Conservation (phyloP, 2,797 vertebrate genomes). For the Peromyscus aztecus region DNA sequence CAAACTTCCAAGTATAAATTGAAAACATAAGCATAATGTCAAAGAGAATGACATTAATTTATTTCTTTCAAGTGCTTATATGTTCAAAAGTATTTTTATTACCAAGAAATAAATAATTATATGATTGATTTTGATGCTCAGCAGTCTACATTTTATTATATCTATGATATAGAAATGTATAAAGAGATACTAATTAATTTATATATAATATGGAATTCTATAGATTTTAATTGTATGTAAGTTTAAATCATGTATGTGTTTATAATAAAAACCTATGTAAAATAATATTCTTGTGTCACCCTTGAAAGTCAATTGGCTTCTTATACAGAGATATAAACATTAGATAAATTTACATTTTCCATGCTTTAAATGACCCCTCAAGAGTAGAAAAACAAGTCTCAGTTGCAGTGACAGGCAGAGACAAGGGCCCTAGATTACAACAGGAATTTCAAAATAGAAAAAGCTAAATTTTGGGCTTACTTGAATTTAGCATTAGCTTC, state of each 20-base stretch:
- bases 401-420: not conserved
- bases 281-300: not conserved
- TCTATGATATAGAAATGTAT: not conserved
- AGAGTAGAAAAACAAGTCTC: not conserved
- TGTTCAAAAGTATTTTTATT: slow-evolving; percentile 75
- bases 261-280: not conserved
- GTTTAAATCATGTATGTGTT: not conserved
- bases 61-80: slow-evolving; percentile 76
- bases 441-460: not conserved
- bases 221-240: not conserved
- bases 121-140: slow-evolving; percentile 40
- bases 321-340: not conserved
- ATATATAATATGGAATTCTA: not conserved
- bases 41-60: slow-evolving; percentile 81
- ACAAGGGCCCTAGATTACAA: not conserved
- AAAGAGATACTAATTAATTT: not conserved
- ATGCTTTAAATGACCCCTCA: not conserved
- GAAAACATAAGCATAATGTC: slow-evolving; percentile 82
- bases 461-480: not conserved
- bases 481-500: not conserved
- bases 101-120: slow-evolving; percentile 44
- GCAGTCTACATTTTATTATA: not conserved
- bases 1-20: slow-evolving; percentile 82
- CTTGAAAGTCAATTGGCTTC: not conserved
- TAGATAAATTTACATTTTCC: not conserved